Percentiles rank a stretch among this genome's conserved stretches.
These are phyloP conservation scores for Petroica traversi DNA, from an alignment of 2,113 vertebrate genomes.

Conservation along the genomic window DNA sequence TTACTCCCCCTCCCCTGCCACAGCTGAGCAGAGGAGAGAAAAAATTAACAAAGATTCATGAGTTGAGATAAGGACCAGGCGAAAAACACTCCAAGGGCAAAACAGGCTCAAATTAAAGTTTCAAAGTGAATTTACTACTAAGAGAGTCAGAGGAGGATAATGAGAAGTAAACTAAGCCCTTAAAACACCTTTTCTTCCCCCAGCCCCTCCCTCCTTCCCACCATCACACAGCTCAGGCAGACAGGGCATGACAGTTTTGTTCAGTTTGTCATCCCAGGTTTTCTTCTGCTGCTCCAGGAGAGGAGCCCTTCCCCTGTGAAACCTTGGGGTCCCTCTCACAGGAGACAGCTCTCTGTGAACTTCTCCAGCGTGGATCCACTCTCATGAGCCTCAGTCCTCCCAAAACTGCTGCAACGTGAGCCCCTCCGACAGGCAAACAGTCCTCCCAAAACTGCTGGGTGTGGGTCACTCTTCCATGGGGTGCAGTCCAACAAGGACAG, in stretches of 20 bases:
- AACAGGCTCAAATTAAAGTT: not conserved
- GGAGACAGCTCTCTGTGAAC: not conserved
- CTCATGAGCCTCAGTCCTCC: not conserved
- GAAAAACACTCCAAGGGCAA: not conserved
- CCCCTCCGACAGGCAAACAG: no score
- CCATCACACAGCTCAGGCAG: fast-evolving
- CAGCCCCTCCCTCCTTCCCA: not conserved
- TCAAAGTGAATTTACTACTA: not conserved
- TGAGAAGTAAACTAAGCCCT: not conserved
- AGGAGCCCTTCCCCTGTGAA: not conserved
- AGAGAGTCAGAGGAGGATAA: no score
- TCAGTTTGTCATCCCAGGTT: not conserved
- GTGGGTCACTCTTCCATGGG: no score
- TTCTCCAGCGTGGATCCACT: not conserved
- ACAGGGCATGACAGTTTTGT: fast-evolving
- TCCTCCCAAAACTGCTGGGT: no score
- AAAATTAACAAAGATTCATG: no score
- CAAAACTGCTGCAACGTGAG: no score
- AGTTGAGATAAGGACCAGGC: not conserved
- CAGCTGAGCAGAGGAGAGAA: not conserved
- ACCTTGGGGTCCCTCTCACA: fast-evolving
- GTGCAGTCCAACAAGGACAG: no score
- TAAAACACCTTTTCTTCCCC: not conserved
- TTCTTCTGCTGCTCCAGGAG: not conserved
- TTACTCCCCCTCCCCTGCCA: fast-evolving